phyloP scores from a whole-genome alignment of 35 echinoderm and acorn worm genomes.

The Heliocidaris tuberculata region DNA sequence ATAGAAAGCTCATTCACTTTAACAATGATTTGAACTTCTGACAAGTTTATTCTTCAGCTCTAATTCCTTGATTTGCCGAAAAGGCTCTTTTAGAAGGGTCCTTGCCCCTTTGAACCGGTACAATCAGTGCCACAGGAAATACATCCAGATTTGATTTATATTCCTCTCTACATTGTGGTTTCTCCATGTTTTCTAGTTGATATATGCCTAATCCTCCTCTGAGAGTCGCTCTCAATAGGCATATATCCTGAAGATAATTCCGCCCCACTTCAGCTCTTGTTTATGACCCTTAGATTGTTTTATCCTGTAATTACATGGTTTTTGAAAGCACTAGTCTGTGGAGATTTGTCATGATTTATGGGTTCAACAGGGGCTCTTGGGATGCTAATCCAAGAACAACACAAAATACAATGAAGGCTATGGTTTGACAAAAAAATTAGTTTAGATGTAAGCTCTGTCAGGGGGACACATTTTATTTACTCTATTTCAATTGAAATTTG shows the following conservation, averaged over 20 bases:
- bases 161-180: neutral
- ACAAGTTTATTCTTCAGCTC: neutral
- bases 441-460: neutral
- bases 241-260: conserved; percentile 12
- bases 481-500: neutral
- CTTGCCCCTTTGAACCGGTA: neutral
- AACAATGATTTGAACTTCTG: too few species aligned
- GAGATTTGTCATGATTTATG: neutral
- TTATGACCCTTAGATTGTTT: neutral
- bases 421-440: neutral
- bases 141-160: neutral
- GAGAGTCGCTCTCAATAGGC: neutral
- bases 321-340: neutral
- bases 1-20: neutral
- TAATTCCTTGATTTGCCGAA: neutral
- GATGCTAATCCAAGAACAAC: neutral
- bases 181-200: neutral
- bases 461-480: neutral
- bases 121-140: neutral
- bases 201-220: neutral
- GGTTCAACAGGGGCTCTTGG: neutral
- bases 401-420: neutral
- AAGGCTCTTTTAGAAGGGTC: neutral
- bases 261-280: neutral
- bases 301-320: conserved; percentile 1